Base-by-base conservation (phyloP, 92 coral and sea anemone species). In the Phenganax stokvisi region DNA sequence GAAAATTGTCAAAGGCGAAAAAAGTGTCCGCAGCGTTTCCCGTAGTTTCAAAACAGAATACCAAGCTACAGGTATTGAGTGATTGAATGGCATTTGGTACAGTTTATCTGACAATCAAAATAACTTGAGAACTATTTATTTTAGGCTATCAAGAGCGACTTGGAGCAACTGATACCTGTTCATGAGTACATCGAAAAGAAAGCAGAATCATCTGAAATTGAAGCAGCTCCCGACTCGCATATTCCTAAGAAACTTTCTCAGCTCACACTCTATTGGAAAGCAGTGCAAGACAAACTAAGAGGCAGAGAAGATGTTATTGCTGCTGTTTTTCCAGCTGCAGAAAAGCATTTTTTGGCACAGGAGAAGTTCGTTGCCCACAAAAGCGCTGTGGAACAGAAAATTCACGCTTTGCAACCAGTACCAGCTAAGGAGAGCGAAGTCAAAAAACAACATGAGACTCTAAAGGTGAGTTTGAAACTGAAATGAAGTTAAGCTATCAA, bases 291-390 rank as follows among this genome's bases (percentile, higher is more conserved):
- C 68, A 87, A 86, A 56, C 87, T 89, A 37, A 86, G 79, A 17
- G 88, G 72, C 62, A 88, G 98, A 75, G 91, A 94, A 58, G 79
- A 87, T 1, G 84, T 83, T 51, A 94, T 94, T 62, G 90, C 83
- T 85, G 86, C 73, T 17, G 92, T 94, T 73, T 89, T 92, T 86
- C 98, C 97, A 54, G 90, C 91, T 54, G 97, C 98, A 10, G 92
- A 94, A 75, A 91, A 87, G 37, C 92, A 90, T 54, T 90, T 86
- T 57, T 92, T 89, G 62, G 90, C 96, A 1, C 87, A 82, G 53
- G 87, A 86, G 57, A 93, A 79, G 51, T 83, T 94, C 68, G 87
- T 83, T 67, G 87, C 86, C 9, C 92, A 97, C 92, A 87, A 92
- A 76, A 86, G 75, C 80, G 88, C 89, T 12, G 88, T 92, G 0